These are phyloP conservation scores for Sclerurus mexicanus DNA, from an alignment of 2,113 vertebrate genomes.

Conservation along the genomic window DNA sequence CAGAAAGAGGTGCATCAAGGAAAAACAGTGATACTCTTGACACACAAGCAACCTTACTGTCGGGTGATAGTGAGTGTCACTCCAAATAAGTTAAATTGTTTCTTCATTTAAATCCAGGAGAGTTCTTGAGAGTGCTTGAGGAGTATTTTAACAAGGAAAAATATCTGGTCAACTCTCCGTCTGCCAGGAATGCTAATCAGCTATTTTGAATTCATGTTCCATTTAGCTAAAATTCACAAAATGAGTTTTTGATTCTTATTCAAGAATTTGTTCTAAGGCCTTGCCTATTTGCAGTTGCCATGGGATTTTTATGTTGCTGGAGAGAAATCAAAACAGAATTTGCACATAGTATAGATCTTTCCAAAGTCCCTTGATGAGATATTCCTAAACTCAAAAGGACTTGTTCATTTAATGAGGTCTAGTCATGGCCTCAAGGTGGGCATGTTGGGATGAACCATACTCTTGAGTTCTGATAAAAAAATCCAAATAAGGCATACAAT, in stretches of 20 bases:
- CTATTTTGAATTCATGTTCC: background rate
- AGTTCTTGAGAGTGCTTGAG: background rate
- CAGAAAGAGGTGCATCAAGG: background rate
- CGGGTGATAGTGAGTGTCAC: background rate
- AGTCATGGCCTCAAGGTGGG: background rate
- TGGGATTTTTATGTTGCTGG: fast-evolving
- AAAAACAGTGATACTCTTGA: background rate
- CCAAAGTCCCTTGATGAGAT: background rate
- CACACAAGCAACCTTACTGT: background rate
- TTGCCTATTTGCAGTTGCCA: background rate
- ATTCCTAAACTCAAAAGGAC: background rate
- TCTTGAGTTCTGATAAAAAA: background rate
- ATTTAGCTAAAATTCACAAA: background rate
- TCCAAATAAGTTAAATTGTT: background rate
- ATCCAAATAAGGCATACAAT: background rate
- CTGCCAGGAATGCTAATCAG: background rate
- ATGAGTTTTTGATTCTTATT: background rate
- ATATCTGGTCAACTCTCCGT: background rate
- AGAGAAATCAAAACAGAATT: background rate
- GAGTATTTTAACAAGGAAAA: background rate
- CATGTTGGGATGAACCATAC: background rate
- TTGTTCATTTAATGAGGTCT: fast-evolving
- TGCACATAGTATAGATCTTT: fast-evolving
- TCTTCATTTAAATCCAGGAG: background rate
- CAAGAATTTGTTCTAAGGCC: background rate